Conservation (phyloP, 2,797 vertebrate species). For the Corythornis leucogaster region DNA sequence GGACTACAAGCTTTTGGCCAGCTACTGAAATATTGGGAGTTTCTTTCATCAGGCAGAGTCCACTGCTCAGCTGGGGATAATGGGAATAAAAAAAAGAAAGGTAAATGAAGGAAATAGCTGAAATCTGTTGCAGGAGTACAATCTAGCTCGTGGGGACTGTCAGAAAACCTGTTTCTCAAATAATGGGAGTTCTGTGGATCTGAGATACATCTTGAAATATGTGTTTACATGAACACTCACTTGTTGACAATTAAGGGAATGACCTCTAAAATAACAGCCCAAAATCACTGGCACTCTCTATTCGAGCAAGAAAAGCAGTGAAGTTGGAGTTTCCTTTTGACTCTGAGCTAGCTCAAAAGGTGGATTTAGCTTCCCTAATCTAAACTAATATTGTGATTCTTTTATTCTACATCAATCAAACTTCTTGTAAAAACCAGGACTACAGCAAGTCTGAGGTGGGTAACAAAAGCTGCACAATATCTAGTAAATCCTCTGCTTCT, state of each 20-base stretch:
- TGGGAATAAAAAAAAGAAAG: neutral
- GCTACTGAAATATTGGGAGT: neutral
- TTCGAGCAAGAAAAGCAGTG: neutral
- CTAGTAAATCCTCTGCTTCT: constrained; percentile 31
- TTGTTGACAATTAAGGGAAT: neutral
- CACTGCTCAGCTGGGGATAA: neutral
- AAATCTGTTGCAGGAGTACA: neutral
- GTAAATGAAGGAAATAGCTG: neutral
- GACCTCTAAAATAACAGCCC: neutral
- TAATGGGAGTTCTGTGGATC: neutral
- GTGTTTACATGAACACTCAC: neutral
- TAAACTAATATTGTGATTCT: constrained; percentile 3
- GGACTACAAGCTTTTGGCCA: neutral
- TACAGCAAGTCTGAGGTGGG: neutral
- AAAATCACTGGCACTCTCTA: neutral
- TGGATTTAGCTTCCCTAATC: constrained; percentile 22
- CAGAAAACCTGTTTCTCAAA: neutral
- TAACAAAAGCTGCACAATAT: constrained; percentile 8
- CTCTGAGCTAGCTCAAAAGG: neutral
- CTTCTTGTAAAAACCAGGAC: neutral
- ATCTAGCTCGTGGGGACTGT: neutral
- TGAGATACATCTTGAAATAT: neutral
- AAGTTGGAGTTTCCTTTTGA: neutral
- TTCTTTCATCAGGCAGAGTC: neutral
- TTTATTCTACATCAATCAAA: constrained; percentile 38